These are phyloP conservation scores for Brachionichthys hirsutus DNA, from an alignment of 2,113 vertebrate genomes.

Conservation along the genomic window DNA sequence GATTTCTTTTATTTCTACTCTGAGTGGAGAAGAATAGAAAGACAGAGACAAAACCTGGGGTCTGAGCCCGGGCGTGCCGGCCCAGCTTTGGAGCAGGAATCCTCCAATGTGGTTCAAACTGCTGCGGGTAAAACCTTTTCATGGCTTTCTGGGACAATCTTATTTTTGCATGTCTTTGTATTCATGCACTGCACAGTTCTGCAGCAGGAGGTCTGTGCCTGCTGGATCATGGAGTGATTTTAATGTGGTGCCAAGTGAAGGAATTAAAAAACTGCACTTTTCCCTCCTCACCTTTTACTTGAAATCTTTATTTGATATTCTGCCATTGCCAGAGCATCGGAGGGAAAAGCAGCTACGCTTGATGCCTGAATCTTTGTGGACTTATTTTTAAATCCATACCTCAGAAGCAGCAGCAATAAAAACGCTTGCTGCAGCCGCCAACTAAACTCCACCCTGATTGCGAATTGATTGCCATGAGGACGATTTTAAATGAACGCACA, in stretches of 20 bases:
- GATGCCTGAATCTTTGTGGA: conserved; percentile 10
- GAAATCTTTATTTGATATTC: conserved; percentile 16
- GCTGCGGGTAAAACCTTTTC: conserved; percentile 1
- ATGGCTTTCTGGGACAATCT: conserved; percentile 23
- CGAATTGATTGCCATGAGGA: conserved; percentile 34
- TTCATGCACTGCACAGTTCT: conserved; percentile 2
- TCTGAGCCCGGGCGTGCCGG: not conserved
- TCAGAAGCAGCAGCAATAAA: conserved; percentile 10
- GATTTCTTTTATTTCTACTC: conserved; percentile 16
- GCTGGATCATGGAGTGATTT: conserved; percentile 11
- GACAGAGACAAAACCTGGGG: conserved; percentile 14
- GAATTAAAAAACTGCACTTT: conserved; percentile 19
- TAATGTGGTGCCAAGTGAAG: conserved; percentile 4
- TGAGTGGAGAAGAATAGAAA: conserved; percentile 6
- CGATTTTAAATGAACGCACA: conserved; percentile 42
- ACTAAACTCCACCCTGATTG: conserved; percentile 31
- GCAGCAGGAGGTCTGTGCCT: not conserved
- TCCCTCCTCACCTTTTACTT: conserved; percentile 1
- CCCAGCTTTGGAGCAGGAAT: conserved; percentile 6
- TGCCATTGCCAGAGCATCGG: conserved; percentile 10
- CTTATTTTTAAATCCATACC: too few species aligned
- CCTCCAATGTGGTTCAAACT: conserved; percentile 19
- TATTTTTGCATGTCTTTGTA: conserved; percentile 14
- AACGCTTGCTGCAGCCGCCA: conserved; percentile 4
- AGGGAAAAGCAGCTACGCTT: conserved; percentile 12